These are phyloP conservation scores for Stomatorhinus walkeri DNA, from an alignment of 2,797 vertebrate species.

Conservation along the genomic window DNA sequence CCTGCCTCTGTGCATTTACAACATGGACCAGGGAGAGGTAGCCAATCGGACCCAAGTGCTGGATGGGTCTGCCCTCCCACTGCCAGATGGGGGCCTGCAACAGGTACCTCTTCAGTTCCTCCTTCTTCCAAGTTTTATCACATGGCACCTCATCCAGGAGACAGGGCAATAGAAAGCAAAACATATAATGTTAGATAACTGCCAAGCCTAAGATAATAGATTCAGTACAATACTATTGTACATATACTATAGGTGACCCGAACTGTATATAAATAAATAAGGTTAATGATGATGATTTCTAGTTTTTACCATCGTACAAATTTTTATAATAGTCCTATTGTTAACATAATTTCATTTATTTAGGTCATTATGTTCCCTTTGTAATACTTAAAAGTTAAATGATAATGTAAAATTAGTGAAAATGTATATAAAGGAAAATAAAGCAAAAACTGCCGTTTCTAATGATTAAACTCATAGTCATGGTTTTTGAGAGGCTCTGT, in stretches of 20 bases:
- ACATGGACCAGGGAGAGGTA: conserved; percentile 62
- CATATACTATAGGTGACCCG: not conserved
- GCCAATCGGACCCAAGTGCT: conserved; percentile 65
- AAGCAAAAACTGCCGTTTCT: not conserved
- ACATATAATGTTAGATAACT: not conserved
- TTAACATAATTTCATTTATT: not conserved
- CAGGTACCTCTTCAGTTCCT: conserved; percentile 61
- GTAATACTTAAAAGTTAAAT: not conserved
- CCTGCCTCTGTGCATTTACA: conserved; percentile 55
- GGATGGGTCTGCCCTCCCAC: conserved; percentile 70
- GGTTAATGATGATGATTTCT: not conserved
- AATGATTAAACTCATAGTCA: not conserved
- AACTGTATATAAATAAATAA: not conserved
- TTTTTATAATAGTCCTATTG: not conserved
- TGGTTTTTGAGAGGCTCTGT: not conserved
- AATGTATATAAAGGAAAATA: not conserved
- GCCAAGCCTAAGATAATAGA: not conserved
- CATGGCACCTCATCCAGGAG: conserved; percentile 59
- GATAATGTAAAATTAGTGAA: not conserved
- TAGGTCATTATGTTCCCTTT: not conserved
- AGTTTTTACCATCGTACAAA: not conserved
- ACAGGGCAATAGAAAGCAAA: not conserved
- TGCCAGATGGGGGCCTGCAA: conserved; percentile 57
- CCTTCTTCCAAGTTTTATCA: conserved; percentile 70
- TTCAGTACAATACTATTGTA: not conserved